phyloP scores from a whole-genome alignment of 2,113 vertebrate genomes.

The Chaetops frenatus region DNA sequence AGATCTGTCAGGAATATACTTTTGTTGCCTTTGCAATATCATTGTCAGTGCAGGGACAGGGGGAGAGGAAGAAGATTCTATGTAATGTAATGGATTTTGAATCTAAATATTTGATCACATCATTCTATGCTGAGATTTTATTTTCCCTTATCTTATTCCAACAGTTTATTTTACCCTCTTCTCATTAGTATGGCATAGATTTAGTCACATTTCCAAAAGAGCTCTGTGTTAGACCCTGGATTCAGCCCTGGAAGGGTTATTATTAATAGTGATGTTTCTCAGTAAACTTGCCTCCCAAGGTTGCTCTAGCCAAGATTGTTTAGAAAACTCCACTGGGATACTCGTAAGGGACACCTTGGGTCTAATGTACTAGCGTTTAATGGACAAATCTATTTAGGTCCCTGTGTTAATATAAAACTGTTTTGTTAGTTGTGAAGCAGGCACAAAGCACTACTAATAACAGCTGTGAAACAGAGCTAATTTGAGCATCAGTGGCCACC shows the following conservation, averaged over 20 bases:
- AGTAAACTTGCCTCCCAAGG: constrained; percentile 30
- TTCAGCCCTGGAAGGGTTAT: constrained; percentile 19
- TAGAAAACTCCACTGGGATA: constrained; percentile 55
- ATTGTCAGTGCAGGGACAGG: background rate
- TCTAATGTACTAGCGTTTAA: constrained; percentile 62
- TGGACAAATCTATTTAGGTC: constrained; percentile 65
- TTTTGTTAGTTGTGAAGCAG: constrained; percentile 61
- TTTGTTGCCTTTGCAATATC: background rate
- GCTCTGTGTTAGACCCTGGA: background rate
- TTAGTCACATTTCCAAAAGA: background rate
- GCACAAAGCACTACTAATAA: constrained; percentile 57
- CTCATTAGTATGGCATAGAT: background rate
- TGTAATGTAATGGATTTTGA: background rate
- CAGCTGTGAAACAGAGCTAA: constrained; percentile 48
- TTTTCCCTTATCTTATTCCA: background rate
- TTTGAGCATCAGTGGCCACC: constrained; percentile 19
- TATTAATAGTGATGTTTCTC: constrained; percentile 26
- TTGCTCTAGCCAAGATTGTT: constrained; percentile 56
- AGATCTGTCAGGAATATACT: background rate
- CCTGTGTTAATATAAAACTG: constrained; percentile 58
- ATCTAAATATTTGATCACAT: constrained; percentile 3
- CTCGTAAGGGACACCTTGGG: constrained; percentile 59
- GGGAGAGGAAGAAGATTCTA: background rate
- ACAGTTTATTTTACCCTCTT: background rate
- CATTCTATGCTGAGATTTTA: background rate